Evolutionary conservation across 1,140 invertebrate genomes (phyloP).

Genomic region (Argopecten irradians): DNA sequence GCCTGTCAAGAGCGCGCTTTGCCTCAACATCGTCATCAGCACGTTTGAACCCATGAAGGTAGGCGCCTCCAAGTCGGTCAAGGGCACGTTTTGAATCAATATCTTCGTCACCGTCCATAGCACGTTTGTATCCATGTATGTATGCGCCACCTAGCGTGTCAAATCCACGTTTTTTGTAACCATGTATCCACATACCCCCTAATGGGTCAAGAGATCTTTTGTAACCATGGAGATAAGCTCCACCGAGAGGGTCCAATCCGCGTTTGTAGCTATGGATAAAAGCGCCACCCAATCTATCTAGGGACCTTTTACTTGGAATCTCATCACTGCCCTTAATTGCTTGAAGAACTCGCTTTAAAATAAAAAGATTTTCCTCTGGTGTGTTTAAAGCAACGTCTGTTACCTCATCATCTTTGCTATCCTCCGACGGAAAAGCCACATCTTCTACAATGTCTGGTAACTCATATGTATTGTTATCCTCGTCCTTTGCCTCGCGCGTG

Average conservation of each 20-base stretch:
- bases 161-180: conserved; percentile 39
- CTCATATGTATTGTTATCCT: not conserved
- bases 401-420: not conserved
- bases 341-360: not conserved
- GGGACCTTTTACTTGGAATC: not conserved
- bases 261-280: conserved; percentile 30
- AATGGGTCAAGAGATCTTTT: conserved; percentile 33
- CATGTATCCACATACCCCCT: conserved; percentile 42
- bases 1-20: not conserved
- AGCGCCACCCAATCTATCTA: not conserved
- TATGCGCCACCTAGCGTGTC: conserved; percentile 26
- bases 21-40: not conserved
- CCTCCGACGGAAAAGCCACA: not conserved
- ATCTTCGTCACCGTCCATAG: conserved; percentile 2
- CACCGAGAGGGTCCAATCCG: conserved; percentile 26
- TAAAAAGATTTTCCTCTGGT: not conserved
- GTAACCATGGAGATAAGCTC: conserved; percentile 12
- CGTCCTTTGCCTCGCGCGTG: not conserved
- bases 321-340: not conserved
- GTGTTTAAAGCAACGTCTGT: not conserved
- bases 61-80: not conserved
- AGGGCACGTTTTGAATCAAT: not conserved
- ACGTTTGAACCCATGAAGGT: not conserved
- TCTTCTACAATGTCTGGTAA: not conserved
- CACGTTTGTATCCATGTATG: conserved; percentile 33